A percentile compares a stretch with the other conserved stretches of the same genome.
phyloP scores from a whole-genome alignment of 2,113 vertebrate genomes.

The Calidris pygmaea region DNA sequence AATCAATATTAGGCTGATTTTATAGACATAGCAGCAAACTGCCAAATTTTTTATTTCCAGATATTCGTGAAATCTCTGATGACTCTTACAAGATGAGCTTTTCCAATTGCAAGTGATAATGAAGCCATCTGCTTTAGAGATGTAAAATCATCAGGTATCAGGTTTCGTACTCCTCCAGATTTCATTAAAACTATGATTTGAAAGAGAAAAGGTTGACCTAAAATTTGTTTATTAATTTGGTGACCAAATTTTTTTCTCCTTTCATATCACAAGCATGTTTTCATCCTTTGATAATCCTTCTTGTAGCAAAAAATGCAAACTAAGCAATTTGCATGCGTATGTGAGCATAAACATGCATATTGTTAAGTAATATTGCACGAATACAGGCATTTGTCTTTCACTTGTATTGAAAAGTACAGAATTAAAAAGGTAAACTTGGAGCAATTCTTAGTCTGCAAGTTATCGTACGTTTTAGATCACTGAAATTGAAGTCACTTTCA shows the following conservation, averaged over 20 bases:
- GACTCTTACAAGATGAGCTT: slow-evolving; percentile 36
- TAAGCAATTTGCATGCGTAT: background rate
- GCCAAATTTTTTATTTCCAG: slow-evolving; percentile 48
- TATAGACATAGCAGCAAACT: slow-evolving; percentile 1
- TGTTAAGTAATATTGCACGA: background rate
- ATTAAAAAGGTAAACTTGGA: background rate
- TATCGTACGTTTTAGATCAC: background rate
- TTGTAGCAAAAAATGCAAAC: background rate
- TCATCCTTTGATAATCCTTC: background rate
- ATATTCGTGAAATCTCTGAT: slow-evolving; percentile 29
- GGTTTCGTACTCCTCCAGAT: background rate
- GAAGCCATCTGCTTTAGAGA: slow-evolving; percentile 15
- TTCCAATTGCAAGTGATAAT: background rate
- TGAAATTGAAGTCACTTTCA: background rate
- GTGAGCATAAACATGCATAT: background rate
- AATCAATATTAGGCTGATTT: slow-evolving; percentile 55
- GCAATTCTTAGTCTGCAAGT: background rate
- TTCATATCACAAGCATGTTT: background rate
- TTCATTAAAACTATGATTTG: background rate
- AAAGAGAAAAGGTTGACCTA: background rate
- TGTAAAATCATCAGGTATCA: background rate
- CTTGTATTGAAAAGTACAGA: background rate
- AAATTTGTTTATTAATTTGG: background rate
- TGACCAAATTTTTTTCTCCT: background rate
- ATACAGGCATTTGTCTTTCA: background rate